Evolutionary conservation across 30 jellyfish, hydroid and myxozoan species (phyloP).

Genomic region (Catostylus mosaicus): DNA sequence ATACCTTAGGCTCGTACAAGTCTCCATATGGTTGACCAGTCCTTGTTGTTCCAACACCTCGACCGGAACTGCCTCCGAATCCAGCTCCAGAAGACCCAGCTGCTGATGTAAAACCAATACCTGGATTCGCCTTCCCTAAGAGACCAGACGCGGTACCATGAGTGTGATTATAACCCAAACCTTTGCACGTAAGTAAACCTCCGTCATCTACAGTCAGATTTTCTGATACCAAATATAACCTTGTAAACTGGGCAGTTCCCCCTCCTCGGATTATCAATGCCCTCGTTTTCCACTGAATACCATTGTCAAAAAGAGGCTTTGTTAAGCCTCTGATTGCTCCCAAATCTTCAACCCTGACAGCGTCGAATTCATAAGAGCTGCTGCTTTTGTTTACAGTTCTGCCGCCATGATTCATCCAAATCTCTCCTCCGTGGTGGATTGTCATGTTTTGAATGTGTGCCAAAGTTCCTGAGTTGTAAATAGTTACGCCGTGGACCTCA

Average conservation of each 20-base stretch:
- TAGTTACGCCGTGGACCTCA: slow-evolving; percentile 69
- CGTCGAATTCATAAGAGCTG: slow-evolving; percentile 59
- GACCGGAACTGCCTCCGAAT: slow-evolving; percentile 73
- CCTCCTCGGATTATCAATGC: slow-evolving; percentile 66
- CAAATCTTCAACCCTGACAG: slow-evolving; percentile 46
- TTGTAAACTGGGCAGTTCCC: slow-evolving; percentile 56
- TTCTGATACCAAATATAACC: slow-evolving; percentile 34
- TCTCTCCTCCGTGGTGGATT: slow-evolving; percentile 70
- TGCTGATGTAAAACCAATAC: slow-evolving; percentile 28
- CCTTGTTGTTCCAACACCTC: slow-evolving; percentile 28
- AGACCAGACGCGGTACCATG: slow-evolving; percentile 40
- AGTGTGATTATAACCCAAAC: slow-evolving; percentile 64
- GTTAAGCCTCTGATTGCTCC: slow-evolving; percentile 66
- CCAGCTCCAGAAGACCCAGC: slow-evolving; percentile 72
- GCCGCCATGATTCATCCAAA: slow-evolving; percentile 80
- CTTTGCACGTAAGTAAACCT: slow-evolving; percentile 54
- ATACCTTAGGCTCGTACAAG: slow-evolving; percentile 56
- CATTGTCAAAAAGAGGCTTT: slow-evolving; percentile 42
- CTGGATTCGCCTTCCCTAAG: slow-evolving; percentile 43
- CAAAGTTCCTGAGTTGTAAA: slow-evolving; percentile 61
- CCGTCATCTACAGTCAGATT: slow-evolving; percentile 73
- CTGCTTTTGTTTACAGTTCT: slow-evolving; percentile 36
- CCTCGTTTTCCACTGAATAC: slow-evolving; percentile 33
- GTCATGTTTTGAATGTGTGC: slow-evolving; percentile 61
- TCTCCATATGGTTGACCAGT: slow-evolving; percentile 72